Conservation (phyloP, 2,888 invertebrate genomes). For the Neocrepidodera transversa region DNA sequence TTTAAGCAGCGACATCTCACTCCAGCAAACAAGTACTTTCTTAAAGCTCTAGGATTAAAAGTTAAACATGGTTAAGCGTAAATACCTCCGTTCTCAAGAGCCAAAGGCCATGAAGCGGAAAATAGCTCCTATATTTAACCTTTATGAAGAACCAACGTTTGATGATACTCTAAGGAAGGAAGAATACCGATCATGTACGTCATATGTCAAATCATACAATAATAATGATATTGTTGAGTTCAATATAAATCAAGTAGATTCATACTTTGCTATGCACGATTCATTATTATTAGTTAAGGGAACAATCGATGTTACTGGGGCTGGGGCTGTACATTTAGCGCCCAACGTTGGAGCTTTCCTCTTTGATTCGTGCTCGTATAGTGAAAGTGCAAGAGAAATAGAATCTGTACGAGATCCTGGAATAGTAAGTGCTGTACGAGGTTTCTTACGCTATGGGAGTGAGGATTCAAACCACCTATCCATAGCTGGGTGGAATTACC, state of each 20-base stretch:
- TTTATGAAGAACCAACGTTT: slow-evolving; percentile 17
- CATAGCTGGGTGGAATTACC: slow-evolving; percentile 30
- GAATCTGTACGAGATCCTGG: slow-evolving; percentile 28
- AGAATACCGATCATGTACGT: slow-evolving; percentile 41
- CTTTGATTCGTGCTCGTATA: slow-evolving; percentile 32
- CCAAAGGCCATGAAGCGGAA: too few relatives aligned
- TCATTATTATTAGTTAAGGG: slow-evolving; percentile 3
- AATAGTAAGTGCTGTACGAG: slow-evolving; percentile 29
- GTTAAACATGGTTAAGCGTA: too few relatives aligned
- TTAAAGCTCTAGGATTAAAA: not conserved
- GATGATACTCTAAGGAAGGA: slow-evolving; percentile 29
- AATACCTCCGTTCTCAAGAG: too few relatives aligned
- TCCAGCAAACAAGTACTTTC: not conserved
- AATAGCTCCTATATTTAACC: not conserved
- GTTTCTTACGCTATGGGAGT: slow-evolving; percentile 17
- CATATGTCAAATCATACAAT: slow-evolving; percentile 45
- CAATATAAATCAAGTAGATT: slow-evolving; percentile 35
- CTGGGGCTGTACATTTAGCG: slow-evolving; percentile 34
- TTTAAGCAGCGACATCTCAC: not conserved
- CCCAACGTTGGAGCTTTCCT: slow-evolving; percentile 29
- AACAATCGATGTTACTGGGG: slow-evolving; percentile 15
- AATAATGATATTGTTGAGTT: slow-evolving; percentile 38
- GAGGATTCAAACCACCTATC: slow-evolving; percentile 21
- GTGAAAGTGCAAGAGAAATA: slow-evolving; percentile 25
- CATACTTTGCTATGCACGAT: slow-evolving; percentile 26